These are phyloP conservation scores for Sebastes melanostomus DNA, from an alignment of 2,797 vertebrate species.

Conservation along the genomic window DNA sequence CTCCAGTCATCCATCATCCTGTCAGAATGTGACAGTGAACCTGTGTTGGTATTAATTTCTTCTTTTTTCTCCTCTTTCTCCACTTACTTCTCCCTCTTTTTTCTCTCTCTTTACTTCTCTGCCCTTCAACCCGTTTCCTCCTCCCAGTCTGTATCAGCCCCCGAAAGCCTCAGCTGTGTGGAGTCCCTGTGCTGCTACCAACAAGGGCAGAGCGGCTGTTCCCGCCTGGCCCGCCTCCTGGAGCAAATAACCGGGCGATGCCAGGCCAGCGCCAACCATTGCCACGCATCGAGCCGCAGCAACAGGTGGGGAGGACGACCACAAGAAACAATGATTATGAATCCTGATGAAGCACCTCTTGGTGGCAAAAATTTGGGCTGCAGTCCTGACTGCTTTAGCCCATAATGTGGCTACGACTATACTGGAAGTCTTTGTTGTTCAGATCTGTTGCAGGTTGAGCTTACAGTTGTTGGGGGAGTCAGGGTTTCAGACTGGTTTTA, in stretches of 20 bases:
- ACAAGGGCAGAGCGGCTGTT: constrained; percentile 89
- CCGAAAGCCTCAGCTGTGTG: constrained; percentile 92
- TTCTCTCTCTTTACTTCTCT: not conserved
- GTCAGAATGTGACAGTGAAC: not conserved
- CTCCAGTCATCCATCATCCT: not conserved
- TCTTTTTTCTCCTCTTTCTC: constrained; percentile 11
- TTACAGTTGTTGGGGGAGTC: not conserved
- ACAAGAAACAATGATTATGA: constrained; percentile 40
- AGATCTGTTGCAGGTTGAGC: not conserved
- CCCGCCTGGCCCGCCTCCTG: constrained; percentile 91
- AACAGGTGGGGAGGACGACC: constrained; percentile 86
- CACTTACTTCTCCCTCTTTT: not conserved
- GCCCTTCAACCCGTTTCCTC: not conserved
- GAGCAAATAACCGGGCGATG: constrained; percentile 91
- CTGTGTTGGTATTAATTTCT: constrained; percentile 11
- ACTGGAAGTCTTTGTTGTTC: constrained; percentile 19
- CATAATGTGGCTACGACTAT: constrained; percentile 10
- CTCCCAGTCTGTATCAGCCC: constrained; percentile 86
- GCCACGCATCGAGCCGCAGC: constrained; percentile 76
- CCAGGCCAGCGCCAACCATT: constrained; percentile 86
- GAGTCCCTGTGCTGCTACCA: constrained; percentile 98
- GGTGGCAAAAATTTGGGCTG: constrained; percentile 40
- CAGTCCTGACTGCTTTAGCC: constrained; percentile 17
- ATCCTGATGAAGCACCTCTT: constrained; percentile 65
- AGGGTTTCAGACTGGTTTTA: constrained; percentile 20